phyloP scores from a whole-genome alignment of 2,888 invertebrate genomes.

The Acrocyrtus sp. region DNA sequence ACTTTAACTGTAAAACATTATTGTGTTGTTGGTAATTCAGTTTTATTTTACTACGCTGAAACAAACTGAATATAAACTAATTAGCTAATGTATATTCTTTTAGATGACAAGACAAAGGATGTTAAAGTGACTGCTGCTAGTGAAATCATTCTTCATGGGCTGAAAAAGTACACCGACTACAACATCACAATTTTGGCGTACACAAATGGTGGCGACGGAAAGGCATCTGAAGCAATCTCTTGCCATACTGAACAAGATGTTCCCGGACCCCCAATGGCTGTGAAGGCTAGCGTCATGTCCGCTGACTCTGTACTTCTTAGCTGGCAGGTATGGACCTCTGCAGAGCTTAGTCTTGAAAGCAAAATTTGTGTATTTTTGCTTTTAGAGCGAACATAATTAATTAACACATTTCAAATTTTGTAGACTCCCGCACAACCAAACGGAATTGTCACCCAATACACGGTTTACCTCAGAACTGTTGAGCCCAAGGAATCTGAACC shows the following conservation, averaged over 20 bases:
- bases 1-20: too few species aligned
- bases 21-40: too few species aligned
- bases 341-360: background rate
- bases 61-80: background rate
- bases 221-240: constrained; percentile 85
- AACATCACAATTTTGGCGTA: constrained; percentile 96
- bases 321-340: constrained; percentile 73
- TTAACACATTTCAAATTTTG: background rate
- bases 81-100: constrained; percentile 54
- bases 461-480: constrained; percentile 74
- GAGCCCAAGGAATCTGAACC: constrained; percentile 63
- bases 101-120: constrained; percentile 89
- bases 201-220: constrained; percentile 95
- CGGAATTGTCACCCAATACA: constrained; percentile 92
- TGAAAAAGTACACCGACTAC: constrained; percentile 96
- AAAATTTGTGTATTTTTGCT: background rate
- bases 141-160: constrained; percentile 91
- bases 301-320: constrained; percentile 90
- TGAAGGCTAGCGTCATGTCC: constrained; percentile 93
- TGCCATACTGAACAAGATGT: constrained; percentile 97
- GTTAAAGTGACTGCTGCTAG: constrained; percentile 92
- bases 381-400: background rate
- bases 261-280: constrained; percentile 91
- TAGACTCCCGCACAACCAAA: constrained; percentile 88
- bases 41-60: background rate